Base-by-base conservation (phyloP, 1,140 invertebrate species). In the Sipha flava region DNA sequence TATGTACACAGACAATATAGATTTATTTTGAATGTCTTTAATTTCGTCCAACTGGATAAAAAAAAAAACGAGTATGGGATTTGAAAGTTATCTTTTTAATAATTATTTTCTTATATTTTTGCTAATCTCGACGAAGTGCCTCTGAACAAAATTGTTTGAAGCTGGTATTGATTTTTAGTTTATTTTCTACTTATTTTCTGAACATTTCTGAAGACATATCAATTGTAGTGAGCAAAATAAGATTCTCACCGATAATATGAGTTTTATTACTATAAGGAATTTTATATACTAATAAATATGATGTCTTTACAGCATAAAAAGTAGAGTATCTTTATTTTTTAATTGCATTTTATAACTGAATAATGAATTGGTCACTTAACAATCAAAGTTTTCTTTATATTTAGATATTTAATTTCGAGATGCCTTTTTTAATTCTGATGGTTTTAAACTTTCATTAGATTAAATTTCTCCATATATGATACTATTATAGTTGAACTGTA, bases 21-120 rank as follows among this genome's bases (percentile, higher is more conserved):
- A 34, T 29, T 80, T 62, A 37, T 34, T 70, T 80, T 79, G 64
- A 40, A 72, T 12, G 68, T 81, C 45, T 26, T 59, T 80, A 72
- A 40, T 80, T 80, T 81, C 81, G 31, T 80, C 81, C n/a, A 70
- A 52, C 54, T 81, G 77, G 23, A 70, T 40, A 54, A 79, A 62
- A 80, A 80, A 80, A 6, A 40, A 10, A 40, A n/a, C n/a, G n/a
- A 40, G 10, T 40, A 40, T 40, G 37, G 37, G 37, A 6, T 40
- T 40, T 40, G 37, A 40, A 10, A 4, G 4, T 40, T 6, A 40
- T 40, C 37, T 40, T 4, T 40, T 40, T 40, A 40, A 40, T 40
- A 40, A 40, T 40, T 40, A 10, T 40, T 40, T 4, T 40, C 10
- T 40, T 40, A 40, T 40, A 10, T 40, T 40, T 40, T 40, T 10